Conservation (phyloP, 1,140 invertebrate species). For the Philopotamus ludificatus region DNA sequence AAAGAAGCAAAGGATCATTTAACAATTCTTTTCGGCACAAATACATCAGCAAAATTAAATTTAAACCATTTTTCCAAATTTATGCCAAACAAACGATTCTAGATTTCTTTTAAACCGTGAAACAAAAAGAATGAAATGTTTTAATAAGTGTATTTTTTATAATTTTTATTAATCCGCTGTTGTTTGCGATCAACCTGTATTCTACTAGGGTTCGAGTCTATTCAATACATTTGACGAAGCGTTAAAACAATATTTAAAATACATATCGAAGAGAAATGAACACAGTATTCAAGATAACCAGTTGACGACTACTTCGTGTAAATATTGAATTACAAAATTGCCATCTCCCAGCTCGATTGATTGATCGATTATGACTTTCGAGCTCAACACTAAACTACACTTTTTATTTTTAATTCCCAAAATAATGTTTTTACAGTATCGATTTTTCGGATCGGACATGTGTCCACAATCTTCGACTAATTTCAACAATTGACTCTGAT, state of each 20-base stretch:
- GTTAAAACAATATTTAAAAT: no score
- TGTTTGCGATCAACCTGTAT: no score
- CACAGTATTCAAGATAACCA: constrained; percentile 36
- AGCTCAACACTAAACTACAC: constrained; percentile 15
- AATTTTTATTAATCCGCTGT: not conserved
- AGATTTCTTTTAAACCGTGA: not conserved
- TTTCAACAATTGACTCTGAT: constrained; percentile 23
- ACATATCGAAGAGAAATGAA: no score
- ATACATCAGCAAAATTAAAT: no score
- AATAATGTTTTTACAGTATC: constrained; percentile 12
- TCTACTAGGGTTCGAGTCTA: no score
- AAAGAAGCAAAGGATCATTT: no score
- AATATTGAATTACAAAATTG: constrained; percentile 24
- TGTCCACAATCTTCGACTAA: constrained; percentile 24
- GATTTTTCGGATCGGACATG: constrained; percentile 14
- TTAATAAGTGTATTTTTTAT: not conserved
- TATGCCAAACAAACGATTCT: not conserved
- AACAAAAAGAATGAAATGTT: not conserved
- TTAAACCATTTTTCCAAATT: no score
- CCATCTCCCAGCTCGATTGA: constrained; percentile 2
- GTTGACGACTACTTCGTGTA: constrained; percentile 28
- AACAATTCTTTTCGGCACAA: no score
- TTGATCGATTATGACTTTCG: constrained; percentile 18
- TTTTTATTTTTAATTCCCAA: constrained; percentile 25
- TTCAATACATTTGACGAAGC: no score